Evolutionary conservation across 2,797 vertebrate species (phyloP).

Genomic region (Scomberomorus guttatus): DNA sequence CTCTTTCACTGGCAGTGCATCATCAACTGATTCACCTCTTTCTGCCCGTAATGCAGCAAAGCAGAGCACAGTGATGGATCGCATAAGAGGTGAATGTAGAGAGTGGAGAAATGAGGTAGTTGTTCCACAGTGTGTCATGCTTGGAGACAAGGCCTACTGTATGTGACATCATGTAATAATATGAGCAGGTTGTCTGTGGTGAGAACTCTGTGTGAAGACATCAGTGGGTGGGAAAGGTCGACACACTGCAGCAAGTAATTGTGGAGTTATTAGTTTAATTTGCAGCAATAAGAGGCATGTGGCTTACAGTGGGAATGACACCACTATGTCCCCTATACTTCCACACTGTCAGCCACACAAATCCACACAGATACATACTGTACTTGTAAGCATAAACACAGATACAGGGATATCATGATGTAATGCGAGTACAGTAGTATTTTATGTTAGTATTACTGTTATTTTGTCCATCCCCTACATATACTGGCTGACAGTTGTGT

Average conservation of each 20-base stretch:
- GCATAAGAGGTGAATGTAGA: constrained; percentile 29
- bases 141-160: constrained; percentile 37
- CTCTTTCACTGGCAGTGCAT: constrained; percentile 44
- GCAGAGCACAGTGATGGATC: constrained; percentile 54
- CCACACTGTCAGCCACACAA: not conserved
- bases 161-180: constrained; percentile 46
- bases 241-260: constrained; percentile 30
- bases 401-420: not conserved
- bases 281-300: constrained; percentile 33
- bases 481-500: not conserved
- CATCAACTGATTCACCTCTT: constrained; percentile 60
- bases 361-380: not conserved
- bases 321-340: constrained; percentile 4
- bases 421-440: not conserved
- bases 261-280: constrained; percentile 54
- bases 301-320: constrained; percentile 37
- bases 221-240: constrained; percentile 11
- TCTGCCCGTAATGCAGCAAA: constrained; percentile 51
- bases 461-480: not conserved
- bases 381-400: not conserved
- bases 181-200: constrained; percentile 18
- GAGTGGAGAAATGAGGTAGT: constrained; percentile 48
- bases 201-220: not conserved
- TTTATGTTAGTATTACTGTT: constrained; percentile 1
- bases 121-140: constrained; percentile 41